Base-by-base conservation (phyloP, 1,140 invertebrate species). In the Aphelinus certus region DNA sequence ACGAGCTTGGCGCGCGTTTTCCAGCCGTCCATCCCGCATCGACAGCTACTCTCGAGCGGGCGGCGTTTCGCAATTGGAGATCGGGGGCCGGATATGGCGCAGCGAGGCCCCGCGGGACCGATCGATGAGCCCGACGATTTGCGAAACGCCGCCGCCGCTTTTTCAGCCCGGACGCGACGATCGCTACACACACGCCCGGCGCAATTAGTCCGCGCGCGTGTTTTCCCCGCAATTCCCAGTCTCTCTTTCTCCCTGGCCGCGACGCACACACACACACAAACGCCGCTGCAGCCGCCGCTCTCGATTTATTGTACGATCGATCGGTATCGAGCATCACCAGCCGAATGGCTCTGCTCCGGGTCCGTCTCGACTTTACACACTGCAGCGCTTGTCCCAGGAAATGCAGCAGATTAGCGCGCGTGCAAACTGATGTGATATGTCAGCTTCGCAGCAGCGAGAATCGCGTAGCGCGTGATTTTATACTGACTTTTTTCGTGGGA, bases 291-390 rank as follows among this genome's bases (percentile, higher is more conserved):
- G 2, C 9, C 9, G 62, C 10, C 51, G 49, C 46, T 1, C 65
- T 56, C 70, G 61, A 64, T 64, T 65, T 65, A 72, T 65, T 64
- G 43, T 43, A 47, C 55, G 61, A 48, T 48, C 70, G 70, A 72
- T 72, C 45, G 49, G 5, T 72, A 72, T 72, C 70, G 70, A 53
- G 4, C 51, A 26, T 26, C 26, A 26, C 26, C 26, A 26, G 26
- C 26, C 26, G 26, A 26, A 26, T 26, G 26, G 26, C 26, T 26
- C 26, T 26, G 26, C 26, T 26, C 26, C 26, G 26, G 26, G 26
- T 26, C 26, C 26, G 26, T 26, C 26, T 26, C 26, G 26, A 26
- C 26, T 26, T 26, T 26, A 26, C 26, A 26, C 26, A 26, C 26
- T 26, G 26, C 26, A 26, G 26, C 26, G 26, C 26, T 26, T 26